Evolutionary conservation across 2,113 vertebrate species (phyloP).

Genomic region (Hippocampus abdominalis): DNA sequence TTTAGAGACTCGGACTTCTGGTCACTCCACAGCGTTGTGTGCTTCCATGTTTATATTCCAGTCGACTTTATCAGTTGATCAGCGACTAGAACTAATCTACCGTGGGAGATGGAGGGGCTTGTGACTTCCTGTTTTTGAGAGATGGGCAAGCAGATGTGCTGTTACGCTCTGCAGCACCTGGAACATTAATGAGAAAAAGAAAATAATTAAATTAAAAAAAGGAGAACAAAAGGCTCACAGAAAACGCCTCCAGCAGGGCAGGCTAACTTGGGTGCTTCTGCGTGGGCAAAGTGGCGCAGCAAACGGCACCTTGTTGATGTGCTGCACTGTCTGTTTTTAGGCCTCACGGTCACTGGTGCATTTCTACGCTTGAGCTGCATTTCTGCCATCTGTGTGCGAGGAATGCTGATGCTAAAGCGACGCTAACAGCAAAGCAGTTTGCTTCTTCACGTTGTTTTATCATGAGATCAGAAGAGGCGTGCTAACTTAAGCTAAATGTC

Average conservation of each 20-base stretch:
- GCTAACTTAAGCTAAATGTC: too few species aligned
- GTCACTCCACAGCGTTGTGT: background rate
- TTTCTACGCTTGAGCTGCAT: background rate
- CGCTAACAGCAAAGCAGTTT: too few species aligned
- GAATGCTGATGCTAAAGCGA: too few species aligned
- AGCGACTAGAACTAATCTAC: background rate
- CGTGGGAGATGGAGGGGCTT: constrained; percentile 31
- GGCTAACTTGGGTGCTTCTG: background rate
- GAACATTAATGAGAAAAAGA: constrained; percentile 7
- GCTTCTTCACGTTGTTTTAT: too few species aligned
- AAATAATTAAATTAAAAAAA: too few species aligned
- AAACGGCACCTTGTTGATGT: constrained; percentile 27
- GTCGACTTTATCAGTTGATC: background rate
- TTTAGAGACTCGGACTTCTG: background rate
- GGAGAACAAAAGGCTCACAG: too few species aligned
- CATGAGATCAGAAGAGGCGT: too few species aligned
- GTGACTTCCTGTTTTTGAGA: constrained; percentile 60
- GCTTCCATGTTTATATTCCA: background rate
- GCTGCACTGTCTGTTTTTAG: constrained; percentile 39
- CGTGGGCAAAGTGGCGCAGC: constrained; percentile 20
- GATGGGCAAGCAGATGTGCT: constrained; percentile 53
- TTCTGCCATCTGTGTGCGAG: background rate
- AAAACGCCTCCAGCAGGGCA: background rate
- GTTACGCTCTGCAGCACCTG: constrained; percentile 30
- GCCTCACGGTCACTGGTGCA: background rate